phyloP scores from a whole-genome alignment of 2,113 vertebrate species.

The Todiramphus saurophagus region DNA sequence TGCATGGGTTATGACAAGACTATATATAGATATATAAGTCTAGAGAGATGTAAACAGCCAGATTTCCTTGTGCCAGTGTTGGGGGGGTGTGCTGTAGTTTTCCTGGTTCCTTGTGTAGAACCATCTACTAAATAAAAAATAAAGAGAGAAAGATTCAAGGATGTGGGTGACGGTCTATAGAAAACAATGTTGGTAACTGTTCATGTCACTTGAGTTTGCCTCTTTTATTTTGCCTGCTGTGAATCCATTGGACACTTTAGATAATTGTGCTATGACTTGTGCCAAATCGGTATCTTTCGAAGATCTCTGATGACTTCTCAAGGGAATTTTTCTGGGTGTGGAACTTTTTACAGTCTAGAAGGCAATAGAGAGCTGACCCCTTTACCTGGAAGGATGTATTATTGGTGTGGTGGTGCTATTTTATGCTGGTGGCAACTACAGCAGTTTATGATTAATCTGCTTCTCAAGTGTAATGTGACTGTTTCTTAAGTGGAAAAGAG shows the following conservation, averaged over 20 bases:
- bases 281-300: neutral
- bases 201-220: neutral
- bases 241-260: neutral
- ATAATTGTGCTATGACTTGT: neutral
- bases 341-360: neutral
- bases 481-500: neutral
- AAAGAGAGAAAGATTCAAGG: neutral
- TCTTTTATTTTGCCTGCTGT: neutral
- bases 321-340: neutral
- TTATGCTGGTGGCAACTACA: neutral
- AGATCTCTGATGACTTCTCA: neutral
- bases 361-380: neutral
- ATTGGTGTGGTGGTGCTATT: neutral
- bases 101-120: neutral
- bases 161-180: neutral
- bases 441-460: neutral
- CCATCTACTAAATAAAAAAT: neutral
- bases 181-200: neutral
- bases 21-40: accelerated
- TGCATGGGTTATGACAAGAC: neutral
- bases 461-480: neutral
- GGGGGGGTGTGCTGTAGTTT: neutral
- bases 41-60: neutral
- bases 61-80: neutral
- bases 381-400: neutral